A percentile compares a stretch with the other conserved stretches of the same genome.
phyloP scores from a whole-genome alignment of 1,140 invertebrate genomes.

The Meloidogyne floridensis region DNA sequence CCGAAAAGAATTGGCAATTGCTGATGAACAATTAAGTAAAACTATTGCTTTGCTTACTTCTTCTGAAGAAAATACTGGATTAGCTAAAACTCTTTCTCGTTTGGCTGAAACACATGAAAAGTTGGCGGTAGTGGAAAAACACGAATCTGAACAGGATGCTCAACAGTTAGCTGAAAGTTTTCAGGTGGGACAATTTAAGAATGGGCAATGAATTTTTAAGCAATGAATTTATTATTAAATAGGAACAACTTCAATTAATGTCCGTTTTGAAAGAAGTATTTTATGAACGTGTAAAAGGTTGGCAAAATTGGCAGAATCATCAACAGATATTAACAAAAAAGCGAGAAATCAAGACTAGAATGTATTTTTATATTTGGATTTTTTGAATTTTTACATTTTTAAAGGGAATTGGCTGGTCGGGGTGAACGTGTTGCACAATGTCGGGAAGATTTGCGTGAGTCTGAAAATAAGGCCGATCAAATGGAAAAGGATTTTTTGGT shows the following conservation, averaged over 20 bases:
- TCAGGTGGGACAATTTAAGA: background rate
- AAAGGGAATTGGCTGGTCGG: constrained; percentile 78
- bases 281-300: constrained; percentile 93
- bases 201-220: too few relatives aligned
- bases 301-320: constrained; percentile 95
- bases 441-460: constrained; percentile 82
- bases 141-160: constrained; percentile 92
- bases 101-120: constrained; percentile 70
- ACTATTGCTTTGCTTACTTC: constrained; percentile 87
- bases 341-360: constrained; percentile 86
- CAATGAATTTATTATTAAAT: constrained; percentile 35
- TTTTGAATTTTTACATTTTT: background rate
- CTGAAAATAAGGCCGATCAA: constrained; percentile 91
- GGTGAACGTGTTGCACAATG: constrained; percentile 78
- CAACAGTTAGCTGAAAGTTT: constrained; percentile 76
- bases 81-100: constrained; percentile 78
- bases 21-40: constrained; percentile 81
- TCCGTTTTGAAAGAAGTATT: constrained; percentile 79
- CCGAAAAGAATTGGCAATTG: constrained; percentile 80
- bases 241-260: constrained; percentile 83
- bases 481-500: constrained; percentile 75
- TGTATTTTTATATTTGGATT: constrained; percentile 64
- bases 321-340: constrained; percentile 91
- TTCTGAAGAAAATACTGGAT: constrained; percentile 88
- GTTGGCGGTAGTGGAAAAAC: constrained; percentile 81